phyloP scores from a whole-genome alignment of 2,113 vertebrate species.

The Pristiophorus japonicus region DNA sequence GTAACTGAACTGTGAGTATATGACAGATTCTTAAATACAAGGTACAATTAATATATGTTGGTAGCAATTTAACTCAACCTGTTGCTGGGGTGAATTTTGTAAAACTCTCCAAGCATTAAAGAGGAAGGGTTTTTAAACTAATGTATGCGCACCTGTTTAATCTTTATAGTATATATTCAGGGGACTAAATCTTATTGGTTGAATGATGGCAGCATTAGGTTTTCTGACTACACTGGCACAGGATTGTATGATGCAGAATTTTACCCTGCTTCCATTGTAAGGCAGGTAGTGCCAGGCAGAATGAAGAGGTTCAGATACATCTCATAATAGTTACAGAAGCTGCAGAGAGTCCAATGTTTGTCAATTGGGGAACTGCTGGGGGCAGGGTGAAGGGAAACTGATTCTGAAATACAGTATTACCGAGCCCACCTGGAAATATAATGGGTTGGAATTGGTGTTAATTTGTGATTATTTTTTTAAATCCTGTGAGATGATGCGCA shows the following conservation, averaged over 20 bases:
- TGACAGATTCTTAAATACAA: background rate
- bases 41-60: background rate
- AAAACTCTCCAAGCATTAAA: background rate
- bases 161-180: background rate
- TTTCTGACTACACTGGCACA: background rate
- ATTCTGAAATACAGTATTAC: background rate
- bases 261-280: background rate
- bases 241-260: background rate
- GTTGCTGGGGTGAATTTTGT: background rate
- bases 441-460: background rate
- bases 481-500: background rate
- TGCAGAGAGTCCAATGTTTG: background rate
- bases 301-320: background rate
- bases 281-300: too few relatives aligned
- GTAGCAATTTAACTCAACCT: background rate
- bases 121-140: background rate
- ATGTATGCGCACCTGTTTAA: background rate
- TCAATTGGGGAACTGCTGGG: background rate
- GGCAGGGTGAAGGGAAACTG: background rate
- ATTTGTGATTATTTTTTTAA: background rate
- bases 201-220: background rate
- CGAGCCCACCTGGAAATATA: background rate
- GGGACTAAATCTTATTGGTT: background rate
- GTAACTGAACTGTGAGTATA: slow-evolving; percentile 92
- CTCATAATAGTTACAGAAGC: background rate